Percentiles rank a stretch among this genome's conserved stretches.
These are phyloP conservation scores for Nebria ingens DNA, from an alignment of 1,140 invertebrate species.

Conservation along the genomic window DNA sequence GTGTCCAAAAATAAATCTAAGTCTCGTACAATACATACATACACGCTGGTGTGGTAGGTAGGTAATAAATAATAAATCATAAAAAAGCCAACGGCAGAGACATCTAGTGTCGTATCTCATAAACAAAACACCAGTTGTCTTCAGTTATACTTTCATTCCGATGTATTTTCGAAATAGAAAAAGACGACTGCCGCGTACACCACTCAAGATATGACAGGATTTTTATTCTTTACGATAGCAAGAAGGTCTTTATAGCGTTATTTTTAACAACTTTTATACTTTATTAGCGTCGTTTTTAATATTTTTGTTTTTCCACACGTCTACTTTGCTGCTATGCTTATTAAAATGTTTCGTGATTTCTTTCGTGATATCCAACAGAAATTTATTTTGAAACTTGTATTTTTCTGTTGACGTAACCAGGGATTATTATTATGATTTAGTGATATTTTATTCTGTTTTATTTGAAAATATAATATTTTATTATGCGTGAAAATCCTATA, in stretches of 20 bases:
- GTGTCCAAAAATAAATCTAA: not conserved
- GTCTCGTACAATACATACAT: not conserved
- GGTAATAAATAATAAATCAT: slow-evolving; percentile 9
- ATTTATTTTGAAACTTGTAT: no score
- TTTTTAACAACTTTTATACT: slow-evolving; percentile 5
- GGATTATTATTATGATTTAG: no score
- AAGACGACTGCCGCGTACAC: not conserved
- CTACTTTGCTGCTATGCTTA: not conserved
- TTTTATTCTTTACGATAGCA: not conserved
- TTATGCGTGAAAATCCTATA: no score
- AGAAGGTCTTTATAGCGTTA: slow-evolving; percentile 5
- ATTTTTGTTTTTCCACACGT: slow-evolving; percentile 2
- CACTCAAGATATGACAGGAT: not conserved
- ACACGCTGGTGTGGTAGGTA: not conserved
- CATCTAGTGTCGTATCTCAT: not conserved
- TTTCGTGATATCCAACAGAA: no score
- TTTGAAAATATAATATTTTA: no score
- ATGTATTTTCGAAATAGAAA: not conserved
- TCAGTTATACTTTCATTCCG: not conserved
- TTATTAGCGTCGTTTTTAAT: slow-evolving; percentile 5
- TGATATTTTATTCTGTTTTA: no score
- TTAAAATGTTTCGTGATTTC: not conserved
- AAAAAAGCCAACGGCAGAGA: not conserved
- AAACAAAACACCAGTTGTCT: slow-evolving; percentile 9
- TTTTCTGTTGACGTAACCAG: no score